phyloP scores from a whole-genome alignment of 2,113 vertebrate genomes.

The Catharus bicknelli region DNA sequence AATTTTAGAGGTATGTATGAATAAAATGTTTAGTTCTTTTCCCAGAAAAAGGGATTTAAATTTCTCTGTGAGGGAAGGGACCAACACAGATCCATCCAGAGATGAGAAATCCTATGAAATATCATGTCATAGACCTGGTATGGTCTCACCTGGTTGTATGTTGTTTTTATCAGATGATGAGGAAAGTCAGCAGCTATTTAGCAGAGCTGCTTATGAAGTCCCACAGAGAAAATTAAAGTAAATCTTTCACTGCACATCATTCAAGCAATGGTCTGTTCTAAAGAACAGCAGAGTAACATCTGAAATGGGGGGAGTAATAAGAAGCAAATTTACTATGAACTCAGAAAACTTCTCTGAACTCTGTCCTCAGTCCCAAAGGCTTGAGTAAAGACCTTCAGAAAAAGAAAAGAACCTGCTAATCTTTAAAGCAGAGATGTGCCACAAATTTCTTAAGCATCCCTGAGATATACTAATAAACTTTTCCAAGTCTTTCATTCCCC shows the following conservation, averaged over 20 bases:
- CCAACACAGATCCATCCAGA: background rate
- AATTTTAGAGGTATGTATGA: background rate
- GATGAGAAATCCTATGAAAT: background rate
- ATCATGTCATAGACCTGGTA: background rate
- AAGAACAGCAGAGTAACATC: background rate
- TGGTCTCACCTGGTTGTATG: background rate
- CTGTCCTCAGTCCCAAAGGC: background rate
- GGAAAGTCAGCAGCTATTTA: background rate
- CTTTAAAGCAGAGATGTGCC: background rate
- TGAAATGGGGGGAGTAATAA: background rate
- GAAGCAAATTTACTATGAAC: background rate
- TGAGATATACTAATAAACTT: background rate
- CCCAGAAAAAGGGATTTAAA: background rate
- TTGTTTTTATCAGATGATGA: background rate
- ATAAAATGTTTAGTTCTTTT: background rate
- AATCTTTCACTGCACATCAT: background rate
- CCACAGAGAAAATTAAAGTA: background rate
- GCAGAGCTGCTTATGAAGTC: background rate
- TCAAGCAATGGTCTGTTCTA: background rate
- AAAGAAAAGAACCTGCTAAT: background rate
- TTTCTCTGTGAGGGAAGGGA: background rate
- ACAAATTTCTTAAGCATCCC: background rate
- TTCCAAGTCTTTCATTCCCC: background rate
- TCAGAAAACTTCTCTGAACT: background rate
- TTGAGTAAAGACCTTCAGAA: background rate